These are phyloP conservation scores for Centropus unirufus DNA, from an alignment of 2,113 vertebrate genomes.

Conservation along the genomic window DNA sequence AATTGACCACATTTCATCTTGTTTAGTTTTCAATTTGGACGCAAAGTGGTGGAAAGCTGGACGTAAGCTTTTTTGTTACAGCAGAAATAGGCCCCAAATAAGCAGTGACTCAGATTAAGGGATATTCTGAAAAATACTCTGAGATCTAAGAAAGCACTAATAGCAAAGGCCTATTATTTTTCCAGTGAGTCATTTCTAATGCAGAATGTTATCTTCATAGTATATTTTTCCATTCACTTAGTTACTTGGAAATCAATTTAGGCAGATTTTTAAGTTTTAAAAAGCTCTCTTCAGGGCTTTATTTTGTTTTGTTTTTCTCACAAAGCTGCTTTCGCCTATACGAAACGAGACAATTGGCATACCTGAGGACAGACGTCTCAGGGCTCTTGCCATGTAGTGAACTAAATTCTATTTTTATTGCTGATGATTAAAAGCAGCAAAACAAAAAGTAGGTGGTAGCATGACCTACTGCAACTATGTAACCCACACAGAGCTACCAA, in stretches of 20 bases:
- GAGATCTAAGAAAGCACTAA: not conserved
- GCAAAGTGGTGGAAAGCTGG: not conserved
- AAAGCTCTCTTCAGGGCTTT: not conserved
- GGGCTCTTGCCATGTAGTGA: not conserved
- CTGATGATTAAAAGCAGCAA: not conserved
- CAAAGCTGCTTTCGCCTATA: not conserved
- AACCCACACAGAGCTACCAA: not conserved
- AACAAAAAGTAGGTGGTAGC: not conserved
- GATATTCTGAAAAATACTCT: not conserved
- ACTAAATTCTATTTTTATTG: not conserved
- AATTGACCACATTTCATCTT: not conserved
- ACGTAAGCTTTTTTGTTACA: not conserved
- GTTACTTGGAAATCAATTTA: not conserved
- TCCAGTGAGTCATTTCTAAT: not conserved
- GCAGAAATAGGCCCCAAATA: not conserved
- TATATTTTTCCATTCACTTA: not conserved
- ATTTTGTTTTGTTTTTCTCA: not conserved
- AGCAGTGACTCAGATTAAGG: not conserved
- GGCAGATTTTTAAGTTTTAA: not conserved
- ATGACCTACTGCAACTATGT: not conserved
- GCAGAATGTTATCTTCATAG: not conserved
- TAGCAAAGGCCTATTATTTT: not conserved
- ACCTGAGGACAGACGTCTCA: not conserved
- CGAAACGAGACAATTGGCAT: not conserved
- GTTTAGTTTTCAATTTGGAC: not conserved